Conservation (phyloP, 2,797 vertebrate genomes). For the Dicrostonyx torquatus region DNA sequence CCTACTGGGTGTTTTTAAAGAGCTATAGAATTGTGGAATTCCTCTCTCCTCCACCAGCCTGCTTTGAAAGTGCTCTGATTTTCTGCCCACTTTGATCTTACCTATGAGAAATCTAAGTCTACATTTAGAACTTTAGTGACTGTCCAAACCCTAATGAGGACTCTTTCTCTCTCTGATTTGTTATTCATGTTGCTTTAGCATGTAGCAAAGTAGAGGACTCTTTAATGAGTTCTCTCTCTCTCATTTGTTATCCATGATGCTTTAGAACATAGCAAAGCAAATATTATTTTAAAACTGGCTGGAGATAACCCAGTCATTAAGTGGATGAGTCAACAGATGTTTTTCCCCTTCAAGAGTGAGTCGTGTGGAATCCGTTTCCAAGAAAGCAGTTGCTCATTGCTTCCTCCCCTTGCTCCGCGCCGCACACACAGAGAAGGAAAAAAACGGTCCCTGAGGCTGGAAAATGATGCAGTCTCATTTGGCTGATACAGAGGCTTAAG, state of each 20-base stretch:
- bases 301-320: constrained; percentile 54
- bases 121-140: constrained; percentile 37
- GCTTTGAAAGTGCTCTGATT: constrained; percentile 18
- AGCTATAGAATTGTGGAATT: background rate
- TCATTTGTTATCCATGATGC: constrained; percentile 47
- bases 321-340: constrained; percentile 36
- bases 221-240: background rate
- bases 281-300: constrained; percentile 58
- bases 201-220: background rate
- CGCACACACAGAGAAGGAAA: background rate
- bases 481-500: background rate
- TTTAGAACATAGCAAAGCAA: constrained; percentile 59
- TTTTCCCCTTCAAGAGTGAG: constrained; percentile 39
- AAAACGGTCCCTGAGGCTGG: background rate
- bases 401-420: background rate
- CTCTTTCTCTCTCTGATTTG: background rate
- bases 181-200: background rate
- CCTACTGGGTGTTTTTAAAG: background rate
- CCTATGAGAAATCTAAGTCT: constrained; percentile 28
- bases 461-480: background rate
- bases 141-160: constrained; percentile 5
- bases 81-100: constrained; percentile 12
- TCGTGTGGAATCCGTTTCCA: constrained; percentile 19
- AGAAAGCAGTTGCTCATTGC: background rate
- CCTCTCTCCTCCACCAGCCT: background rate